A percentile compares a stretch with the other conserved stretches of the same genome.
Conservation (phyloP, 30 jellyfish, hydroid and myxozoan species). For the Aurelia aurita complex sp. Pacific region DNA sequence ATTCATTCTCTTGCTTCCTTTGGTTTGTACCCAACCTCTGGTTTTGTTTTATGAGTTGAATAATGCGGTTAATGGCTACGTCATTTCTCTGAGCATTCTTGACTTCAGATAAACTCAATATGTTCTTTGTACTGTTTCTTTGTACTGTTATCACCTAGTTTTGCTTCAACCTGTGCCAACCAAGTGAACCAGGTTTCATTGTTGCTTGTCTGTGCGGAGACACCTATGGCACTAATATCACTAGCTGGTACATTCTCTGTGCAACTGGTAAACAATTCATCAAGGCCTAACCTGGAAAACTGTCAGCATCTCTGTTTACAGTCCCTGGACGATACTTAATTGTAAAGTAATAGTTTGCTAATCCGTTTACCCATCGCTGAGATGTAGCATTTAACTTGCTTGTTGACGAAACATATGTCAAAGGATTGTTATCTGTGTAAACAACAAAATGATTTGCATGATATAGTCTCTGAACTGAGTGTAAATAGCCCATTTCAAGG, state of each 20-base stretch:
- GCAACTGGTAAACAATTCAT: slow-evolving; percentile 25
- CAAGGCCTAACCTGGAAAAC: slow-evolving; percentile 49
- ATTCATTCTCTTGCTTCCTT: slow-evolving; percentile 6
- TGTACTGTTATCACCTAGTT: slow-evolving; percentile 2
- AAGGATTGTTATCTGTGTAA: too few species aligned
- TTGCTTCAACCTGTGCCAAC: slow-evolving; percentile 5
- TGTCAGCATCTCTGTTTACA: slow-evolving; percentile 54
- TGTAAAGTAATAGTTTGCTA: slow-evolving; percentile 58
- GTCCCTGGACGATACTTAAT: slow-evolving; percentile 59
- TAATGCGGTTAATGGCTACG: neutral
- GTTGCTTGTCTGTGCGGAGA: slow-evolving; percentile 4
- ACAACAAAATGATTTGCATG: too few species aligned
- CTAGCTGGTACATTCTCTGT: slow-evolving; percentile 23
- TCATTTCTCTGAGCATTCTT: slow-evolving; percentile 28
- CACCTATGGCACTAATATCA: slow-evolving; percentile 16
- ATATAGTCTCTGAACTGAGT: too few species aligned
- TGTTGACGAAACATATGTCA: too few species aligned
- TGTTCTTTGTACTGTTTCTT: neutral
- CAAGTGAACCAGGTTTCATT: slow-evolving; percentile 23
- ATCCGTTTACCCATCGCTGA: neutral
- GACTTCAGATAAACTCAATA: neutral
- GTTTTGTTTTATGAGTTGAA: slow-evolving; percentile 6
- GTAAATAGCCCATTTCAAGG: too few species aligned
- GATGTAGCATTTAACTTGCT: too few species aligned
- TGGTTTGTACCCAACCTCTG: slow-evolving; percentile 7